These are phyloP conservation scores for Huso huso DNA, from an alignment of 2,797 vertebrate species.

Conservation along the genomic window DNA sequence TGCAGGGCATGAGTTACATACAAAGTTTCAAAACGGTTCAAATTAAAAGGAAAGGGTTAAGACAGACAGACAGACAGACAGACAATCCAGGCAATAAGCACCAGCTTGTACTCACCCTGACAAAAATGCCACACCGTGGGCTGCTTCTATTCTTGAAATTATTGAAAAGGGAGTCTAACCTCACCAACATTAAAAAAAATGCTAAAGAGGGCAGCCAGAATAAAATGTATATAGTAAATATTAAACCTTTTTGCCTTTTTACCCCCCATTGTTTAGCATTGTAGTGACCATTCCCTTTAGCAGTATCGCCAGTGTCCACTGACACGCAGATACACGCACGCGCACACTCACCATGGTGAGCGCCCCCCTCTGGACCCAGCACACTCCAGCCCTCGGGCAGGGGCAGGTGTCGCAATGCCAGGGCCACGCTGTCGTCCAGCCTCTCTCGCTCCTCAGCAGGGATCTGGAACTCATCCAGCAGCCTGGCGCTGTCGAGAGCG, in stretches of 20 bases:
- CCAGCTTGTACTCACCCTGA: no score
- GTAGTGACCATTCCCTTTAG: not conserved
- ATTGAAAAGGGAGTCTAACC: no score
- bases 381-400: constrained; percentile 83
- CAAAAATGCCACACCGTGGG: no score
- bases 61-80: no score
- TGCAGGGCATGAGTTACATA: no score
- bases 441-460: constrained; percentile 73
- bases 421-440: constrained; percentile 75
- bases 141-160: no score
- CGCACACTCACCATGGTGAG: constrained; percentile 48
- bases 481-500: constrained; percentile 73
- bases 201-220: no score
- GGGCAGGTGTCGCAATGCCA: constrained; percentile 80
- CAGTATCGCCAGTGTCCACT: not conserved
- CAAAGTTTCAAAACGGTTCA: no score
- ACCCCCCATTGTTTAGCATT: not conserved
- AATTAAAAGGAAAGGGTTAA: no score
- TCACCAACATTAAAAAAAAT: no score
- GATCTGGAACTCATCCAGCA: constrained; percentile 77
- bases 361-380: constrained; percentile 55
- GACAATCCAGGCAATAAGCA: no score
- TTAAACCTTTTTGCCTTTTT: not conserved
- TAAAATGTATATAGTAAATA: no score
- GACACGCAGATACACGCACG: not conserved